Conservation (phyloP, 2,797 vertebrate species). For the Acanthornis magna region DNA sequence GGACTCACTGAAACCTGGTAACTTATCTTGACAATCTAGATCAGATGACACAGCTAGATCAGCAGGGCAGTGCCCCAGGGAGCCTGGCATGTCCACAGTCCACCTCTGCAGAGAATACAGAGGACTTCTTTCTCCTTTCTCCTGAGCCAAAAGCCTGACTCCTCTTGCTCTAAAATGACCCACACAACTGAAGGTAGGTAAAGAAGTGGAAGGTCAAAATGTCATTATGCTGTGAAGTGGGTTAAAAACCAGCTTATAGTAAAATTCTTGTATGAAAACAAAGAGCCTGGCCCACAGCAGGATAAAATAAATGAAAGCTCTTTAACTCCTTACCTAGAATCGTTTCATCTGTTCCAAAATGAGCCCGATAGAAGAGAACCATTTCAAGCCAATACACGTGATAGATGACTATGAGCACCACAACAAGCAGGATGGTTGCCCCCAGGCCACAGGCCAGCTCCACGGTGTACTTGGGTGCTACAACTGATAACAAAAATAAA, state of each 20-base stretch:
- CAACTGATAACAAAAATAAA: conserved; percentile 37
- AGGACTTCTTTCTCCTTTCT: not conserved
- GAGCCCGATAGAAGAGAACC: conserved; percentile 91
- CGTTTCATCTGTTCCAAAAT: conserved; percentile 92
- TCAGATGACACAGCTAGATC: not conserved
- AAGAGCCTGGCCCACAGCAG: not conserved
- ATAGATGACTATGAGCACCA: conserved; percentile 87
- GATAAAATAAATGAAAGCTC: not conserved
- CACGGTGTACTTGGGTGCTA: conserved; percentile 79
- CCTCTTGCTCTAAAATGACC: not conserved
- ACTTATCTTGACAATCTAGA: not conserved
- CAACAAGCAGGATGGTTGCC: conserved; percentile 82
- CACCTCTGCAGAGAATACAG: not conserved
- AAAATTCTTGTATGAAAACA: not conserved
- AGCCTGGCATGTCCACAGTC: not conserved
- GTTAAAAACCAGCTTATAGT: not conserved
- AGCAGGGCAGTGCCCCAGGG: not conserved
- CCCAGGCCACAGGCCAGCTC: conserved; percentile 89
- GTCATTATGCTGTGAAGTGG: not conserved
- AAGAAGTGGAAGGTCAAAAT: not conserved
- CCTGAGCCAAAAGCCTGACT: not conserved
- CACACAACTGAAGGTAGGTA: not conserved
- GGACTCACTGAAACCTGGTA: not conserved
- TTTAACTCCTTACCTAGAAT: conserved; percentile 80
- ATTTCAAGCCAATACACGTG: conserved; percentile 94